phyloP scores from a whole-genome alignment of 1,140 invertebrate species.

The Achatina immaculata region DNA sequence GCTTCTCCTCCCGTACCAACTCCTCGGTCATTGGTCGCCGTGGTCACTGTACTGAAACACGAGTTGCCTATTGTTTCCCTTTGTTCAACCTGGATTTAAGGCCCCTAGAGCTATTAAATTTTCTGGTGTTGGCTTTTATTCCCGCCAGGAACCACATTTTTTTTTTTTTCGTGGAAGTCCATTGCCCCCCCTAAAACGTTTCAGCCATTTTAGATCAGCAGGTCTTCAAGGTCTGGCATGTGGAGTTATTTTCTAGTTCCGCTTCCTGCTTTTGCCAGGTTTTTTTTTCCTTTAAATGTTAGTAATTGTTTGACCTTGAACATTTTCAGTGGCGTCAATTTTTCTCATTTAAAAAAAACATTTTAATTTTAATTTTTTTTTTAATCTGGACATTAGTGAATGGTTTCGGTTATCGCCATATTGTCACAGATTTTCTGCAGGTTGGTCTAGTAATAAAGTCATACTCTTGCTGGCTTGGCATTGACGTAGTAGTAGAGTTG shows the following conservation, averaged over 20 bases:
- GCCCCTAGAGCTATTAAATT: slow-evolving; percentile 5
- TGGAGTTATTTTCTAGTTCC: not conserved
- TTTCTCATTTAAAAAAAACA: no score
- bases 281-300: not conserved
- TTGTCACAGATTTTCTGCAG: no score
- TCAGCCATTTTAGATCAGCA: not conserved
- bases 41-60: slow-evolving; percentile 10
- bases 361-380: no score
- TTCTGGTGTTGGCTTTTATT: not conserved
- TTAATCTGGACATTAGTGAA: no score
- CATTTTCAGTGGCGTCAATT: no score
- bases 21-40: not conserved
- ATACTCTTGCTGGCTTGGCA: no score
- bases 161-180: no score
- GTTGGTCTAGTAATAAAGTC: no score
- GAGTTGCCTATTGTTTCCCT: slow-evolving; percentile 13
- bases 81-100: not conserved
- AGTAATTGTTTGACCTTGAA: not conserved
- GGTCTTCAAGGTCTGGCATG: not conserved
- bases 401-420: no score
- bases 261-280: not conserved
- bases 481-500: no score
- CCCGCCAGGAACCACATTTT: not conserved
- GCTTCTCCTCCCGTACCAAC: not conserved
- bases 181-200: not conserved